A percentile compares a stretch with the other conserved stretches of the same genome.
Conservation (phyloP, 2,797 vertebrate genomes). For the Pterois miles region DNA sequence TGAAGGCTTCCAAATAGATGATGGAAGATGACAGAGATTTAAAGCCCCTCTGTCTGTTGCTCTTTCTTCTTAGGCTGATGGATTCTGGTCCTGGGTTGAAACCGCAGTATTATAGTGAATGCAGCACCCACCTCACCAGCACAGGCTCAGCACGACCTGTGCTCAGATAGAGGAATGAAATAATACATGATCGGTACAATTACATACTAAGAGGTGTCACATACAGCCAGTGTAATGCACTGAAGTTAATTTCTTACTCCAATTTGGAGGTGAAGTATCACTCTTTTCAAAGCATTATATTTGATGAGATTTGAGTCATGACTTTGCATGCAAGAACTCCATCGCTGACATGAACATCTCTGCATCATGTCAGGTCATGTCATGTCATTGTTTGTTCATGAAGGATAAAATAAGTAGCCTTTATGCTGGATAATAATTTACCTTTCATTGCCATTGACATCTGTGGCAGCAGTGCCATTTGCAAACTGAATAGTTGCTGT, state of each 20-base stretch:
- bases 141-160: constrained; percentile 50
- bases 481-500: constrained; percentile 41
- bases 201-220: neutral
- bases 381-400: neutral
- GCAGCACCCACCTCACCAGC: constrained; percentile 31
- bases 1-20: constrained; percentile 31
- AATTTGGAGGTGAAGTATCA: neutral
- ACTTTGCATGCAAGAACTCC: neutral
- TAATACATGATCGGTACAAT: neutral
- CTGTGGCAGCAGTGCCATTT: constrained; percentile 64
- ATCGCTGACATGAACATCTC: neutral
- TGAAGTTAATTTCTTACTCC: neutral
- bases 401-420: neutral
- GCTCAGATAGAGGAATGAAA: constrained; percentile 2
- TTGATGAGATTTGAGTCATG: neutral
- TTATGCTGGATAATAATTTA: constrained; percentile 31
- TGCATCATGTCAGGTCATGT: neutral
- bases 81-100: constrained; percentile 24
- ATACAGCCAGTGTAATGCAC: neutral
- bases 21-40: no score
- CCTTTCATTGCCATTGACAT: constrained; percentile 71
- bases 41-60: no score
- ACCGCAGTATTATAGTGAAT: neutral
- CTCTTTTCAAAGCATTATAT: neutral
- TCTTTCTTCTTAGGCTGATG: constrained; percentile 13